phyloP scores from a whole-genome alignment of 1,140 invertebrate genomes.

The Drosophila ironensis region DNA sequence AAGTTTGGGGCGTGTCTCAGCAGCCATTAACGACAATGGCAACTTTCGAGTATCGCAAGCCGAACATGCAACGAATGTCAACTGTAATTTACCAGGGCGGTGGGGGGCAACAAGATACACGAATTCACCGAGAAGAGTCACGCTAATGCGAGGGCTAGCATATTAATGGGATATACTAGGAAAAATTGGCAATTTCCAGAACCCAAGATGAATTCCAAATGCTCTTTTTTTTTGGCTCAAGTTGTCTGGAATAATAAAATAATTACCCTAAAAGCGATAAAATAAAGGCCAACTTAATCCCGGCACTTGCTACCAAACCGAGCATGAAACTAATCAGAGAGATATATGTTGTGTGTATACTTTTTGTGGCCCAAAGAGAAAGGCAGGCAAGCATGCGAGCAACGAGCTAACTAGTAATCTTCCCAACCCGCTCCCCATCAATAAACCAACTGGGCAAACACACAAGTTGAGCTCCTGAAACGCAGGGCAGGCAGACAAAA shows the following conservation, averaged over 20 bases:
- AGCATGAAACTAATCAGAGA: constrained; percentile 23
- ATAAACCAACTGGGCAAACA: constrained; percentile 42
- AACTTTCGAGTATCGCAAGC: constrained; percentile 37
- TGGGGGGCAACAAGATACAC: constrained; percentile 23
- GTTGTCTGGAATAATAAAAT: not conserved
- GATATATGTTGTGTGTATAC: not conserved
- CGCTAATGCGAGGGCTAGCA: constrained; percentile 44
- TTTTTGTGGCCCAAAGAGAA: not conserved
- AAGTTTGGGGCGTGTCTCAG: constrained; percentile 49
- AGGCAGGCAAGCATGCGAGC: constrained; percentile 3
- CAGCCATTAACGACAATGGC: constrained; percentile 48
- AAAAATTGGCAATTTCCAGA: not conserved
- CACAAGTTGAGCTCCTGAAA: constrained; percentile 46
- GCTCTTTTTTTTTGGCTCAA: not conserved
- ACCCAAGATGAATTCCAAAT: not conserved
- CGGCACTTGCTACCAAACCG: not conserved
- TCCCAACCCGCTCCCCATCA: not conserved
- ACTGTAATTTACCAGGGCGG: constrained; percentile 49
- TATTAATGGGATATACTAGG: constrained; percentile 20
- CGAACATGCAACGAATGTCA: constrained; percentile 61
- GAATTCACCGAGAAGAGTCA: constrained; percentile 12
- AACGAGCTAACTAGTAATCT: constrained; percentile 5
- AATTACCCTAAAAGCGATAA: not conserved
- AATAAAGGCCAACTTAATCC: not conserved
- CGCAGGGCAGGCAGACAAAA: constrained; percentile 30